Evolutionary conservation across 2,113 vertebrate genomes (phyloP), one percentile per base, ranked within the genome.

Genomic region (Pachypanchax playfairii): DNA sequence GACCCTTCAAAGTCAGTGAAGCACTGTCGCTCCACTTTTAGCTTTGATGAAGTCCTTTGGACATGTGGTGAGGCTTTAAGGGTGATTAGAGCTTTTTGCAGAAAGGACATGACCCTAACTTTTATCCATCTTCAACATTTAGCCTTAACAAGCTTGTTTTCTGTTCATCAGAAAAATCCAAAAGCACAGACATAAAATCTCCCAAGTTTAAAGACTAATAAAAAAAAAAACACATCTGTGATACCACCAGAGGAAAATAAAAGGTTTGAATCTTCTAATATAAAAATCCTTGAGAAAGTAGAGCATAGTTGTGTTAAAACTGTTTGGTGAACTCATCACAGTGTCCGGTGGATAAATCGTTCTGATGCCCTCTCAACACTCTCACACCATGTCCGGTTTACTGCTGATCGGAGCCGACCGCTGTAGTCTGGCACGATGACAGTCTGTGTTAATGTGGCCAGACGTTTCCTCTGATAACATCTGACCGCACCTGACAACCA

Each of bases 391-490:
- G 52, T 72, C 36, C 61, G 65, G 54, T 74, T 74, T 53, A 52
- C 18, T 55, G 76, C 65, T 70, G 78, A 79, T 85, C 52, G 62
- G 55, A 77, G 66, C 65, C 50, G 72, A 70, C 59, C 72, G 15
- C 14, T 42, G 65, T 62, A 64, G 61, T 77, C 70, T 72, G 63
- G 62, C 53, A 26, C 58, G 15, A 60, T 36, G 75, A 77, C 79
- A 65, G 21, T 64, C 28, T 46, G 47, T 65, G 52, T 64, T 79
- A 74, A 79, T 81, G 77, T 36, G 56, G 31, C 71, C 82, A 83
- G 82, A 83, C 70, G 54, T 82, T 85, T 85, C 80, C 77, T 85
- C 56, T 71, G 80, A 86, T 85, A 62, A 83, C 67, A 58, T 64
- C 57, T 63, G 75, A 85, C 28, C 26, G 17, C 36, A 3, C 73